Evolutionary conservation across 2,113 vertebrate species (phyloP).

Genomic region (Menura novaehollandiae): DNA sequence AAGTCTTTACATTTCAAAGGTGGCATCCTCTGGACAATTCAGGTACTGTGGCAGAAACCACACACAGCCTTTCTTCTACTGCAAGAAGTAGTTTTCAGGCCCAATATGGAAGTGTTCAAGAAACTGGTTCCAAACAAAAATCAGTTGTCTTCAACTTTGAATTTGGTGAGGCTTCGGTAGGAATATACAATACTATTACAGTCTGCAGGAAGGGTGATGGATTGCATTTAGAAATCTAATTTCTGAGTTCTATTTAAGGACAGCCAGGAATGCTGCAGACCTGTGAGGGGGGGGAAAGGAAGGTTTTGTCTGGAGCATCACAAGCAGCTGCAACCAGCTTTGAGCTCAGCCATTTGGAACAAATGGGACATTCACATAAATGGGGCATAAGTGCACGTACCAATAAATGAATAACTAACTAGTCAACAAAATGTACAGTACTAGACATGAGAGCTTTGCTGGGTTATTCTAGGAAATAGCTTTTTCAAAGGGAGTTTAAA

Average conservation of each 20-base stretch:
- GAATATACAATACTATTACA: background rate
- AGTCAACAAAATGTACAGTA: background rate
- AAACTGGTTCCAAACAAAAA: background rate
- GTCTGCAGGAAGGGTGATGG: background rate
- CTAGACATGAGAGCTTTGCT: background rate
- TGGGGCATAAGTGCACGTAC: background rate
- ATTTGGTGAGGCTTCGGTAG: background rate
- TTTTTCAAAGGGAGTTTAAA: background rate
- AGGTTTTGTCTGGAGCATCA: background rate
- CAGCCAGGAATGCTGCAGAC: background rate
- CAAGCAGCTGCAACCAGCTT: background rate
- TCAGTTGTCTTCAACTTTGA: background rate
- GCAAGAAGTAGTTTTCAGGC: background rate
- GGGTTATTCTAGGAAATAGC: background rate
- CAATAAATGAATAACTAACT: background rate
- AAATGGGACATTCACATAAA: background rate
- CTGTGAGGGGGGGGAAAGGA: rapidly evolving
- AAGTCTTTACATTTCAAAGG: background rate
- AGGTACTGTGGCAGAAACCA: background rate
- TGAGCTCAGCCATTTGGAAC: background rate
- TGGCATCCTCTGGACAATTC: background rate
- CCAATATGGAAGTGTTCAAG: background rate
- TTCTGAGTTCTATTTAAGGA: background rate
- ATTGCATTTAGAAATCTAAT: background rate
- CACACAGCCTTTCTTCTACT: background rate